Percentiles rank a stretch among this genome's conserved stretches.
Conservation (phyloP, 2,113 vertebrate species). For the Rhynchopsitta pachyrhyncha region DNA sequence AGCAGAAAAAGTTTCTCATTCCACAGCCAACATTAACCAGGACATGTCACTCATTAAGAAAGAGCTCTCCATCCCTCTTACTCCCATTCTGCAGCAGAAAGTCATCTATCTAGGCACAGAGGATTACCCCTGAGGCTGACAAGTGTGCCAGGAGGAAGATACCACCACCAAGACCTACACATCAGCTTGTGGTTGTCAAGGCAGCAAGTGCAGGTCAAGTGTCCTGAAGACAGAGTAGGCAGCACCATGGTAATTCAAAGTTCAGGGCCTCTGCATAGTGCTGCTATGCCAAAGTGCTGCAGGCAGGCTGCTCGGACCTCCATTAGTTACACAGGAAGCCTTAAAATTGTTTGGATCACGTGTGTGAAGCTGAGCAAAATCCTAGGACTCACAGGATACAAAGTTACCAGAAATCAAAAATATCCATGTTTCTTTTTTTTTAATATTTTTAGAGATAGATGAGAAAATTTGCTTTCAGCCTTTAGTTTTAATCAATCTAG, state of each 20-base stretch:
- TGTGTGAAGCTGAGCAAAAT: neutral
- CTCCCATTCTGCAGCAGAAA: neutral
- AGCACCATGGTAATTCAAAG: fast-evolving
- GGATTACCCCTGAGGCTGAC: neutral
- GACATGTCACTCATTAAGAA: neutral
- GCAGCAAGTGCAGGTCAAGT: neutral
- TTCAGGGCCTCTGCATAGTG: neutral
- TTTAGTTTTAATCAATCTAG: slow-evolving; percentile 8
- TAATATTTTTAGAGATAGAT: neutral
- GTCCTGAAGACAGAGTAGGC: neutral
- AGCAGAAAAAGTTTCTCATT: neutral
- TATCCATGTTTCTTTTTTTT: neutral
- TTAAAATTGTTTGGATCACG: neutral
- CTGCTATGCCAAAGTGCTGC: neutral
- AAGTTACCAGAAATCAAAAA: neutral
- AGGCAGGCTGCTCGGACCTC: neutral
- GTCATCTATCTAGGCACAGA: neutral
- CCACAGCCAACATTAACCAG: neutral
- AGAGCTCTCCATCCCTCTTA: neutral
- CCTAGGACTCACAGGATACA: neutral
- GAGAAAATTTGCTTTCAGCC: neutral
- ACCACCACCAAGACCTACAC: neutral
- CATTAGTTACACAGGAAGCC: neutral
- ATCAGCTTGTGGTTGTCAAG: neutral
- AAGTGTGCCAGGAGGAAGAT: neutral